Base-by-base conservation (phyloP, 1,140 invertebrate species). In the Neotoxoptera formosana region DNA sequence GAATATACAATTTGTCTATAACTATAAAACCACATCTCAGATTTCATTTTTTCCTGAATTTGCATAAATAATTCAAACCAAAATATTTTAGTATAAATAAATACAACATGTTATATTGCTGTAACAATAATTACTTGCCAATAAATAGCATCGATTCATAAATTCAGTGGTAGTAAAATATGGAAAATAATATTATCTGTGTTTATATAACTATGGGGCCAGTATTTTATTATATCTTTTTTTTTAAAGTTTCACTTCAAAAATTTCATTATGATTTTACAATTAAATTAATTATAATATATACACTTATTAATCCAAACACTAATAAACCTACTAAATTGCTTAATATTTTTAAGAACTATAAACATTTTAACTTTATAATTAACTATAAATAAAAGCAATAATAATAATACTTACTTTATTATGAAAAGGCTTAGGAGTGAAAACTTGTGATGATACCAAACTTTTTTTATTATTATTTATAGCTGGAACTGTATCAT, bases 351-450 rank as follows among this genome's bases (percentile, higher is more conserved):
- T n/a, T 67, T n/a, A 67, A 67, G 0, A 60, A 60, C 23, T 25
- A 25, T 60, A 14, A 67, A 14, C 11, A 67, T 67, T 20, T 51
- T 51, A 60, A 67, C 30, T 67, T 0, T 67, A 30, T 14, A 20
- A 76, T 76, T 30, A 30, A 67, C 2, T 67, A 14, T n/a, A n/a
- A 76, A 14, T 76, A 76, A 53, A 53, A 76, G n/a, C 17, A 34
- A 76, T 76, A n/a, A 76, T n/a, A 76, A 76, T 76, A 34, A 53
- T 53, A 41, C n/a, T 76, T 76, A 76, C 60, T 76, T 76, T 76
- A 34, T n/a, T 17, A 76, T 76, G n/a, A 76, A 17, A n/a, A n/a
- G 60, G 14, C n/a, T 76, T 76, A 76, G 30, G 14, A 67, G 60
- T 76, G 41, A 41, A 4, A 2, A 41, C 41, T 41, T 1, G 1